Base-by-base conservation (phyloP, 2,888 invertebrate genomes). In the Crepidodera aurea region DNA sequence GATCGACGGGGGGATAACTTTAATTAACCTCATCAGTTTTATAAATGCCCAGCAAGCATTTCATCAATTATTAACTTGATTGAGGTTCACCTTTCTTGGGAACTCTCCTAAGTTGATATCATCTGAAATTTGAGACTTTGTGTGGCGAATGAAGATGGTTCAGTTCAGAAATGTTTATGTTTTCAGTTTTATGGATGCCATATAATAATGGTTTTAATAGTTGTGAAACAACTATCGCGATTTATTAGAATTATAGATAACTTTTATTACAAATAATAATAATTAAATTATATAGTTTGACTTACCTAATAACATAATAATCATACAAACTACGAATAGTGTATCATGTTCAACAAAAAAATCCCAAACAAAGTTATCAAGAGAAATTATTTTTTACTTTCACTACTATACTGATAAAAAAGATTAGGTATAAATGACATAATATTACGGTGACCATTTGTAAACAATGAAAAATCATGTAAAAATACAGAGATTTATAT, bases 1-100 rank as follows among this genome's bases (percentile, higher is more conserved):
- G 56, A 59, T 59, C 55, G 22, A 16, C 44, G 40, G 15, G 39
- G 19, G 37, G 65, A 65, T 62, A 62, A 65, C 46, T 53, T 62
- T 60, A 62, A 65, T 65, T 65, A 60, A 62, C 65, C 57, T 62
- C 62, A 62, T 62, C 62, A 54, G 51, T 61, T 61, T 61, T 44
- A 39, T 51, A 51, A 61, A 55, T 61, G 61, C 61, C n/a, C 55
- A 50, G 34, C 50, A 34, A 50, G 42, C 50, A 51, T 60, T 51
- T 51, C 50, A 34, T 56, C 61, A 61, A 56, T 61, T 57, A 57
- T 57, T 48, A 57, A 57, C 27, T 18, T 51, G 61, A 51, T 61
- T 61, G 60, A 51, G 44, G 50, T 48, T 58, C 40, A 53, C 34
- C 51, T 51, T 51, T 44, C 51, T 53, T 29, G 51, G 59, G 16